phyloP scores from a whole-genome alignment of 2,113 vertebrate species.

The Chamaea fasciata region DNA sequence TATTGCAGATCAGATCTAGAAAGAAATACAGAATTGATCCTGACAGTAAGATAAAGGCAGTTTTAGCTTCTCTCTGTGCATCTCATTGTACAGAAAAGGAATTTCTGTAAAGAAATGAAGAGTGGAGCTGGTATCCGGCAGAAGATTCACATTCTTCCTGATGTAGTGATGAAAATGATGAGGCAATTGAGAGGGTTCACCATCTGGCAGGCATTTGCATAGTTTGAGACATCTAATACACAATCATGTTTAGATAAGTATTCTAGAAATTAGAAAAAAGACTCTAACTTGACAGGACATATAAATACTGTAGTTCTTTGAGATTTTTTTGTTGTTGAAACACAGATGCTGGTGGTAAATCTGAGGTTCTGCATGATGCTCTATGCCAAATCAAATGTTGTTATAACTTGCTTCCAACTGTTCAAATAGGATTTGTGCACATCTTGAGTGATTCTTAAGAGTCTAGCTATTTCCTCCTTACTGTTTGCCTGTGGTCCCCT shows the following conservation, averaged over 20 bases:
- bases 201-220: conserved; percentile 17
- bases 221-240: conserved; percentile 1
- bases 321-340: conserved; percentile 22
- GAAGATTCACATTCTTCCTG: neutral
- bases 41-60: neutral
- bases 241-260: conserved; percentile 17
- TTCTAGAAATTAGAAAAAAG: conserved; percentile 31
- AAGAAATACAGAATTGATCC: neutral
- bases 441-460: conserved; percentile 25
- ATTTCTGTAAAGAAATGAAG: neutral
- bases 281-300: neutral
- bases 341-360: neutral
- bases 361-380: neutral
- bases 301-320: neutral
- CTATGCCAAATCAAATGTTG: conserved; percentile 50
- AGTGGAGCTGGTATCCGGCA: neutral
- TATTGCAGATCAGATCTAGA: neutral
- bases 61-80: neutral
- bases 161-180: neutral
- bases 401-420: conserved; percentile 34
- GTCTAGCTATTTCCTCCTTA: neutral
- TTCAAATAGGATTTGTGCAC: neutral
- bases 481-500: neutral
- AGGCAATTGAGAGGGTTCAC: neutral
- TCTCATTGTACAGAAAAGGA: neutral